Evolutionary conservation across 2,888 invertebrate species (phyloP), one percentile per base, ranked within the genome.

Genomic region (Melitaea athalia): DNA sequence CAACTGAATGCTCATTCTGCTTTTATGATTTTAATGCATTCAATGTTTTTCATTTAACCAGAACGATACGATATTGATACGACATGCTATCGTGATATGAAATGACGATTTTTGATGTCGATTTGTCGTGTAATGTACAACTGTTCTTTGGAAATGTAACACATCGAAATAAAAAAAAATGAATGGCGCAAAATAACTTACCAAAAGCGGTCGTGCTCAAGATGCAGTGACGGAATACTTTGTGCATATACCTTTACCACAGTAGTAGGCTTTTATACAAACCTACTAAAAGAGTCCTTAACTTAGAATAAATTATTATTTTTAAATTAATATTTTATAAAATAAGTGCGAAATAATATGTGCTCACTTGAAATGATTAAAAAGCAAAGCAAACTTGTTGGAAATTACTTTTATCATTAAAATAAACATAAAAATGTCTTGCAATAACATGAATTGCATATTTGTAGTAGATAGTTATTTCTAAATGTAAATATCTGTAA

Each of bases 141-240:
- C 38, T 38, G 33, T 38, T 38, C 53, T 66, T 52, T 71, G 72
- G 74, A 15, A 52, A 60, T 55, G 60, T 61, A 55, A 61, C 69
- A 76, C 17, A 15, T n/a, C 15, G 57, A 11, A 15, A 10, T 42
- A 57, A 75, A 71, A n/a, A 71, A 77, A 78, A 79, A 76, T 72
- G 75, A 77, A 75, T 68, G 53, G 71, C 74, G 80, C 82, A 80
- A 82, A 82, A 12, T 66, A 77, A 88, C 88, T 89, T 87, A 88
- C 88, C 88, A 68, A 53, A 77, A 78, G 74, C 76, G 79, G 59
- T 69, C 61, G 73, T 75, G 76, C 68, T 68, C 72, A 73, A 71
- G 55, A 71, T 74, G 77, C 73, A 67, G 59, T 71, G 71, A 68
- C 67, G 65, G 14, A 66, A 64, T 69, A 64, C 63, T 50, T 38